Evolutionary conservation across 2,113 vertebrate species (phyloP).

Genomic region (Cheirogaleus medius): DNA sequence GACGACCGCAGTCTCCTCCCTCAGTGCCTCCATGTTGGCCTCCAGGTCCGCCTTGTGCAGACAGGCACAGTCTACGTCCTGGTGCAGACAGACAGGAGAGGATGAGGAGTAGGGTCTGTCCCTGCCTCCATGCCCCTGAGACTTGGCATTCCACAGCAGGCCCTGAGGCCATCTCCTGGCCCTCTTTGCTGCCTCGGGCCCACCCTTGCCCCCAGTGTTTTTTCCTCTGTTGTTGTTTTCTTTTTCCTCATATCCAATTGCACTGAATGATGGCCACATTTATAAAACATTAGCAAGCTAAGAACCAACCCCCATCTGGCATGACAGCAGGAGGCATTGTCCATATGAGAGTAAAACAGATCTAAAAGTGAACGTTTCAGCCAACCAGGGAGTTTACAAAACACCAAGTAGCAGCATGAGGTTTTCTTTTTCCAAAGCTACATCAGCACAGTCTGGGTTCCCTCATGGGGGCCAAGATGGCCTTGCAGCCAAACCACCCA

Average conservation of each 20-base stretch:
- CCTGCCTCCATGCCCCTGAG: no score
- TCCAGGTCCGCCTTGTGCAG: slow-evolving; percentile 93
- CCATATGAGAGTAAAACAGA: neutral
- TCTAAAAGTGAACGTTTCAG: neutral
- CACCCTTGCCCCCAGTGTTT: neutral
- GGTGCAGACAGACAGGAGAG: neutral
- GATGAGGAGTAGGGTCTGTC: fast-evolving
- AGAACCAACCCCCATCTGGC: neutral
- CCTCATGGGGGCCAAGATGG: fast-evolving
- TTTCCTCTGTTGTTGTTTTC: neutral
- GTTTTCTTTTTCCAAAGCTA: neutral
- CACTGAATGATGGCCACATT: neutral
- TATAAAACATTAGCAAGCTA: neutral
- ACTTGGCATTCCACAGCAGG: neutral
- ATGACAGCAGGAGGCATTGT: neutral
- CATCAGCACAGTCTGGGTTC: neutral
- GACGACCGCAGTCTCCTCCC: slow-evolving; percentile 89
- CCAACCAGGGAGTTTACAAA: neutral
- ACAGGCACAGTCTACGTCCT: slow-evolving; percentile 90
- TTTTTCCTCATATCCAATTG: neutral
- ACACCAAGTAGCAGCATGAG: neutral
- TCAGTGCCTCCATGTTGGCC: slow-evolving; percentile 87
- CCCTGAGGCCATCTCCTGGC: neutral
- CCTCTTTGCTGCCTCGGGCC: neutral
- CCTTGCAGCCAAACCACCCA: neutral